phyloP scores from a whole-genome alignment of 35 echinoderm and acorn worm species.

The Lytechinus pictus region DNA sequence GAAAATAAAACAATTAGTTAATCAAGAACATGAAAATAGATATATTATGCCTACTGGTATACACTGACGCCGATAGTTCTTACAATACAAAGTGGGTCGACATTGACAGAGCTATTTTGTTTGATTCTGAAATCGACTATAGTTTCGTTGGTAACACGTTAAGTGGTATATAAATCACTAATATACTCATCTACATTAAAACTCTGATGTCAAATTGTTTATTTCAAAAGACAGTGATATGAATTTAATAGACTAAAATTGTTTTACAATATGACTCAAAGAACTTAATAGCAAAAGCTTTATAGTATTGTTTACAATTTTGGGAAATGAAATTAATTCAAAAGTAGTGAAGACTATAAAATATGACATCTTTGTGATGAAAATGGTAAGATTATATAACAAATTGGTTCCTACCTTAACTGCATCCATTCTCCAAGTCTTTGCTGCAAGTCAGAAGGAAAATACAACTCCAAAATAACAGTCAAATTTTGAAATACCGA shows the following conservation, averaged over 20 bases:
- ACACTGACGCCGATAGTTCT: too few species aligned
- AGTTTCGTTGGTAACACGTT: background rate
- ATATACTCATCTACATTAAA: background rate
- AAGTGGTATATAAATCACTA: background rate
- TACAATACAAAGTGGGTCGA: background rate
- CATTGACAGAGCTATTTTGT: background rate
- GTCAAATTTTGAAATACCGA: background rate
- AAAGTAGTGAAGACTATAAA: background rate
- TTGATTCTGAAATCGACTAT: background rate
- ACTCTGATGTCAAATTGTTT: background rate
- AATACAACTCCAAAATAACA: background rate
- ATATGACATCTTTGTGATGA: background rate
- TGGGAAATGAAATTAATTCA: background rate
- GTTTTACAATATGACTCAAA: background rate
- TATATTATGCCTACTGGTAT: too few species aligned
- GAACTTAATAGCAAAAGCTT: too few species aligned
- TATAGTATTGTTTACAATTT: background rate
- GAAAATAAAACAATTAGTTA: too few species aligned
- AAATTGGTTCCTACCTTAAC: background rate
- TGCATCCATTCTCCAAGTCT: background rate
- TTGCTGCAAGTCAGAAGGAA: background rate
- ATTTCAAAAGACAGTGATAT: background rate
- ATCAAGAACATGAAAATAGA: too few species aligned
- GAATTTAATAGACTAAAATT: background rate
- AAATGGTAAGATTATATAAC: background rate